Percentiles rank a stretch among this genome's conserved stretches.
These are phyloP conservation scores for Tragopan temminckii DNA, from an alignment of 2,797 vertebrate species.

Conservation along the genomic window DNA sequence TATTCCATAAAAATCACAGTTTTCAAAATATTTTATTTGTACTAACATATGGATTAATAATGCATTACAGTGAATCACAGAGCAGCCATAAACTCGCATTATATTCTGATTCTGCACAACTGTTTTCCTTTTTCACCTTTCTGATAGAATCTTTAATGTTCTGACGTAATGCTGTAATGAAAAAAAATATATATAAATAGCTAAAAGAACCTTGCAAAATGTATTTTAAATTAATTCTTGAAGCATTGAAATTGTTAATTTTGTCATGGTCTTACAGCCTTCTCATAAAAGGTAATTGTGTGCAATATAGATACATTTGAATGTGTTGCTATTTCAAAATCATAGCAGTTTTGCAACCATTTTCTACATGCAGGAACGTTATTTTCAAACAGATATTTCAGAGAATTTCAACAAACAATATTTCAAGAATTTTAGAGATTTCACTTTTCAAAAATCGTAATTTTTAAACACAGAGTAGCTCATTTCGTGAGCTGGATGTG, in stretches of 20 bases:
- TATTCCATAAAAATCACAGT: not conserved
- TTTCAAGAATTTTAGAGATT: not conserved
- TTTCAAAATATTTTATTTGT: not conserved
- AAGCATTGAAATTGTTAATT: not conserved
- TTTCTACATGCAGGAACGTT: not conserved
- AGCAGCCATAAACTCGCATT: not conserved
- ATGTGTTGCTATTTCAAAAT: not conserved
- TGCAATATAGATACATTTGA: not conserved
- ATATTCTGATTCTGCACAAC: not conserved
- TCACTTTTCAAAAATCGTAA: not conserved
- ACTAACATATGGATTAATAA: not conserved
- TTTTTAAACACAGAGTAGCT: not conserved
- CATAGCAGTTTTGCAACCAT: not conserved
- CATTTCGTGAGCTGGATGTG: not conserved
- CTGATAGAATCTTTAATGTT: not conserved
- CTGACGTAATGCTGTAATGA: not conserved
- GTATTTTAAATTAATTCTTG: not conserved
- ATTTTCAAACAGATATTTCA: not conserved
- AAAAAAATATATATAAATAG: not conserved
- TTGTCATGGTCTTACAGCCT: not conserved
- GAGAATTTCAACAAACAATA: not conserved
- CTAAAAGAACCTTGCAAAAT: not conserved
- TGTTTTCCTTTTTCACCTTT: not conserved
- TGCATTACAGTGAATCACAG: not conserved
- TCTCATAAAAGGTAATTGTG: not conserved